These are phyloP conservation scores for Wasmannia auropunctata DNA, from an alignment of 1,140 invertebrate genomes.

Conservation along the genomic window DNA sequence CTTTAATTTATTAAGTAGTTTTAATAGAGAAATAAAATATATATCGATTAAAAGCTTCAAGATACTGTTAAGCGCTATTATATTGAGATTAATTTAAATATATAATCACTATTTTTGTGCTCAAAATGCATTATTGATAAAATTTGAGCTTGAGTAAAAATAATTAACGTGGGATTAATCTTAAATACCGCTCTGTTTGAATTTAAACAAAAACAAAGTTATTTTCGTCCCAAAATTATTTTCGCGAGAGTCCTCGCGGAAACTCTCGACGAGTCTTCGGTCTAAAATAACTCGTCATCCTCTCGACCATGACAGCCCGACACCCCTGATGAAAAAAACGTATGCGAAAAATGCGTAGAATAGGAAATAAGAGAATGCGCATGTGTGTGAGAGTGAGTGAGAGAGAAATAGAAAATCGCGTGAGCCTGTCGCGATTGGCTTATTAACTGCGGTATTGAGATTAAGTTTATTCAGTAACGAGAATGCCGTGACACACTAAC, in stretches of 20 bases:
- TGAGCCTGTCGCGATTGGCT: conserved; percentile 56
- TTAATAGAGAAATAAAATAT: neutral
- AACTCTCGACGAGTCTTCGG: neutral
- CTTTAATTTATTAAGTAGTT: neutral
- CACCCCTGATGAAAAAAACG: conserved; percentile 27
- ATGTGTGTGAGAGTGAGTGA: neutral
- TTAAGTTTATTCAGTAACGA: conserved; percentile 81
- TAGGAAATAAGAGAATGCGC: neutral
- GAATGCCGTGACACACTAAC: conserved; percentile 85
- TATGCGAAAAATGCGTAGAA: conserved; percentile 15
- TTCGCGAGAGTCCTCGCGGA: too few relatives aligned
- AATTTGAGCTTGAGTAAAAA: neutral
- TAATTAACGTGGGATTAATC: neutral
- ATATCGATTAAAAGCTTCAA: neutral
- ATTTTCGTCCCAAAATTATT: neutral
- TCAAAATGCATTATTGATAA: neutral
- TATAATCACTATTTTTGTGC: neutral
- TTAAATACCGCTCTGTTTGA: neutral
- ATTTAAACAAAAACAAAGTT: conserved; percentile 9
- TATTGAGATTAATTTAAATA: neutral
- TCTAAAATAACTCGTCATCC: conserved; percentile 11
- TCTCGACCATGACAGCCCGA: neutral
- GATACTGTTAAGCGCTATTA: too few relatives aligned
- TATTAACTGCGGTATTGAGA: conserved; percentile 80
- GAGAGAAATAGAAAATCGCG: neutral